Base-by-base conservation (phyloP, 2,888 invertebrate genomes). In the Balanococcus diminutus region DNA sequence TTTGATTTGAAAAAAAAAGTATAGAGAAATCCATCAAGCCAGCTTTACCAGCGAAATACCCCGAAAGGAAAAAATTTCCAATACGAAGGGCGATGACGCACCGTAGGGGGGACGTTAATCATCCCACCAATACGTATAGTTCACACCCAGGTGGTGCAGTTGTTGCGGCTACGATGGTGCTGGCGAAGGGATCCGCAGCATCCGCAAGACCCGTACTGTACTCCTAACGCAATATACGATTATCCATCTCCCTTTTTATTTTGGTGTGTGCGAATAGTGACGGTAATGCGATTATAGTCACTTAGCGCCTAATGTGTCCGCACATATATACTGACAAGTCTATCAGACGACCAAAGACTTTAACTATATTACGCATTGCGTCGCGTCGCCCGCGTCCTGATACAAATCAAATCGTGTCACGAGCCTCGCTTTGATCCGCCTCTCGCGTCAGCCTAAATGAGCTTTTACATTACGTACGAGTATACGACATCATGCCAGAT, bases 221-320 rank as follows among this genome's bases (percentile, higher is more conserved):
- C n/a, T n/a, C n/a, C n/a, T n/a, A n/a, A n/a, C 0, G n/a, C 51
- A 51, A 4, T 51, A 51, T n/a, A 51, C 42, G 46, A 46, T 46
- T 46, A 46, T 46, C 19, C 5, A 56, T 56, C 56, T 56, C 56
- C 56, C 56, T 56, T 22, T 56, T 56, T 56, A 56, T 56, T 56
- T 56, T 56, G 56, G 56, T 22, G 42, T 42, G 56, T 6, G 56
- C 56, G 56, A 56, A 56, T 22, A 28, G 67, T 28, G 67, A 67
- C 67, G 31, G 16, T 67, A 67, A 67, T 67, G 67, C 67, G 67
- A 67, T 67, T 67, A 67, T 67, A 67, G 67, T 67, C 67, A 67
- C 67, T 67, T 67, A 28, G 28, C 28, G 28, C 11, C 67, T 67
- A 67, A 67, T 67, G 67, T 67, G 16, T 67, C 67, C 67, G 67